Percentiles rank a stretch among this genome's conserved stretches.
phyloP scores from a whole-genome alignment of 2,888 invertebrate genomes.

The Alentia gelatinosa region DNA sequence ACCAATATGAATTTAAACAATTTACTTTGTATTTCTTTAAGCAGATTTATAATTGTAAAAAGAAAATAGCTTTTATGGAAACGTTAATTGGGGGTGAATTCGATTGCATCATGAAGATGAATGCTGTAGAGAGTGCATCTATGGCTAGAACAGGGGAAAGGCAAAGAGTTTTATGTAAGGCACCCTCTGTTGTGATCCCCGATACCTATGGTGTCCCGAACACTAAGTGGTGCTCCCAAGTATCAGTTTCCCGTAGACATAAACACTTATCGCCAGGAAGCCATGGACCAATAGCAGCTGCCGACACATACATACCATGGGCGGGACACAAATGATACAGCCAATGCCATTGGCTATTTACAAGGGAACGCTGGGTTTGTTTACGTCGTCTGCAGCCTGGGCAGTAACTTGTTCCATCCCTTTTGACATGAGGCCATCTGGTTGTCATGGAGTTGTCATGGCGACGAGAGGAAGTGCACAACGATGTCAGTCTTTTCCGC shows the following conservation, averaged over 20 bases:
- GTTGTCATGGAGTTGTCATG: not conserved
- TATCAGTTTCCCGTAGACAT: not conserved
- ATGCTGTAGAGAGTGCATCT: too few relatives aligned
- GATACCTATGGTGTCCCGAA: not conserved
- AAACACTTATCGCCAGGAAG: not conserved
- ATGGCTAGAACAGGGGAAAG: too few relatives aligned
- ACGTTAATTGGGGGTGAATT: too few relatives aligned
- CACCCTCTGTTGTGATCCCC: not conserved
- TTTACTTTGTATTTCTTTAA: too few relatives aligned
- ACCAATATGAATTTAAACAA: too few relatives aligned
- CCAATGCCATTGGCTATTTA: not conserved
- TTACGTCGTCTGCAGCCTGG: not conserved
- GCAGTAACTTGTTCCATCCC: not conserved
- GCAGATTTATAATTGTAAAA: too few relatives aligned
- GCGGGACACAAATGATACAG: not conserved
- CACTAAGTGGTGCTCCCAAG: not conserved
- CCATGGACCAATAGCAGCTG: not conserved
- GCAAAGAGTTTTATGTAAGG: too few relatives aligned
- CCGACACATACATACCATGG: not conserved
- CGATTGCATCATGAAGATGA: too few relatives aligned
- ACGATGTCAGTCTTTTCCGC: too few relatives aligned
- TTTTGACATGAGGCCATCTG: not conserved
- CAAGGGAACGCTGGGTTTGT: not conserved
- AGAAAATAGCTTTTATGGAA: too few relatives aligned
- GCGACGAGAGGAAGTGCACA: too few relatives aligned